Conservation (phyloP, 2,888 invertebrate species). For the Drosophila mayaguana region DNA sequence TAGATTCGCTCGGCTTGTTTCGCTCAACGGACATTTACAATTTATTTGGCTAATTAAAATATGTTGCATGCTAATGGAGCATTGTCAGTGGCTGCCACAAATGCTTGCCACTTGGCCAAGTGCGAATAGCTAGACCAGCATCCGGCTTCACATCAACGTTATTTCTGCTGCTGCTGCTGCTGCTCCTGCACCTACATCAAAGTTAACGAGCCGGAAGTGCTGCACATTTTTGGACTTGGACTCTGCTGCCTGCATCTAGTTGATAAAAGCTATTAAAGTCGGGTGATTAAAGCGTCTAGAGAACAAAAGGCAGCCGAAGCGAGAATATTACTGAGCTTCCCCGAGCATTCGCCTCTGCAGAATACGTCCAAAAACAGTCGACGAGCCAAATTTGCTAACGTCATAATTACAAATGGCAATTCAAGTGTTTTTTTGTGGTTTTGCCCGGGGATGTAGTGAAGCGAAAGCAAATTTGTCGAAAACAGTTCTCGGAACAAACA, state of each 20-base stretch:
- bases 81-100: constrained; percentile 63
- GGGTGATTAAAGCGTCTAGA: constrained; percentile 54
- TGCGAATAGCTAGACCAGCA: constrained; percentile 30
- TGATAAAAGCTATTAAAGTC: constrained; percentile 68
- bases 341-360: not conserved
- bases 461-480: not conserved
- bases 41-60: constrained; percentile 82
- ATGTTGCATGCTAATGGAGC: constrained; percentile 79
- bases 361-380: constrained; percentile 21
- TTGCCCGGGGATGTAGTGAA: not conserved
- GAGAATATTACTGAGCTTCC: constrained; percentile 29
- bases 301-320: constrained; percentile 39
- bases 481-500: not conserved
- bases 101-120: constrained; percentile 34
- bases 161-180: constrained; percentile 13
- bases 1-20: constrained; percentile 11
- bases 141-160: constrained; percentile 31
- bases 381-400: constrained; percentile 33
- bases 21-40: constrained; percentile 59
- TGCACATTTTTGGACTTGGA: constrained; percentile 66
- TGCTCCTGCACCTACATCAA: constrained; percentile 50
- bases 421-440: constrained; percentile 32
- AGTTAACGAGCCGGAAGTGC: constrained; percentile 78
- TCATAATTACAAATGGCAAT: constrained; percentile 50
- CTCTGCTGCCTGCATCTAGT: constrained; percentile 17